Evolutionary conservation across 2,888 invertebrate species (phyloP).

Genomic region (Microdon myrmicae): DNA sequence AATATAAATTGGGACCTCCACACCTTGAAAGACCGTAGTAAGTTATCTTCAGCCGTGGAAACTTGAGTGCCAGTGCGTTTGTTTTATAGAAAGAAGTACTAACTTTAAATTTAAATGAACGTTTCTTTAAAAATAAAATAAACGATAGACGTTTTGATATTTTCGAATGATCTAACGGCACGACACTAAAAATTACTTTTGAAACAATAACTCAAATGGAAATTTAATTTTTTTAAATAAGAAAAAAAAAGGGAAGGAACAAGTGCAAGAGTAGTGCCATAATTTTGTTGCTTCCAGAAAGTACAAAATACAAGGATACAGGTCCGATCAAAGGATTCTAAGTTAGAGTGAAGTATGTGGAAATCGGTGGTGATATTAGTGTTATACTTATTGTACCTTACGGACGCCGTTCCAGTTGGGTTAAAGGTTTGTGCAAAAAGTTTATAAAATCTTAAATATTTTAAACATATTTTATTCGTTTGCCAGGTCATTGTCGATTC

Average conservation of each 20-base stretch:
- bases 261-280: slow-evolving; percentile 15
- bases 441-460: no score
- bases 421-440: slow-evolving; percentile 59
- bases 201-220: slow-evolving; percentile 4
- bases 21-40: slow-evolving; percentile 65
- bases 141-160: no score
- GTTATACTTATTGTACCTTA: slow-evolving; percentile 58
- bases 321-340: no score
- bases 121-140: neutral
- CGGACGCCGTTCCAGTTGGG: slow-evolving; percentile 61
- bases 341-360: slow-evolving; percentile 59
- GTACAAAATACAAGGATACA: no score
- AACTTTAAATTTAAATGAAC: slow-evolving; percentile 61
- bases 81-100: slow-evolving; percentile 61
- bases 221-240: neutral
- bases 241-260: no score
- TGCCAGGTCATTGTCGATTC: no score
- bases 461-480: no score
- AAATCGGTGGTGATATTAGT: slow-evolving; percentile 57
- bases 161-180: no score
- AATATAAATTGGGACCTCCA: slow-evolving; percentile 67
- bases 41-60: slow-evolving; percentile 67
- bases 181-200: slow-evolving; percentile 9
- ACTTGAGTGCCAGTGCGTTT: slow-evolving; percentile 58
- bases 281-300: neutral